Conservation (phyloP, 2,113 vertebrate species). For the Mobula hypostoma region DNA sequence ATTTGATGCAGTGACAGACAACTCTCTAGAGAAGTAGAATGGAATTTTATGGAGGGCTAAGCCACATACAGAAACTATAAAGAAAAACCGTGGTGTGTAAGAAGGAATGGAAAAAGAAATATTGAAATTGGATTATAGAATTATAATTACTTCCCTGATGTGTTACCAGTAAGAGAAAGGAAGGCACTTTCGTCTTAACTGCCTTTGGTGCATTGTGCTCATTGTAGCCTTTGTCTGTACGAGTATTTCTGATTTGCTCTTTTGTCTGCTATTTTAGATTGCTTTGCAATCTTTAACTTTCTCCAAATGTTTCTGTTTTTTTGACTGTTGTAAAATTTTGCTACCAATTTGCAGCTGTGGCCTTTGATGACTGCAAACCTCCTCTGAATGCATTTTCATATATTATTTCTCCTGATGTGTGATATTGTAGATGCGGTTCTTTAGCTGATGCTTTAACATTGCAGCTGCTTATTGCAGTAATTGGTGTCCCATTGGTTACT, state of each 20-base stretch:
- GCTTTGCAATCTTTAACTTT: neutral
- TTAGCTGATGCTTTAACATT: neutral
- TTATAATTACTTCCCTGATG: neutral
- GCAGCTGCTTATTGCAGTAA: neutral
- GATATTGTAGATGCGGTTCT: neutral
- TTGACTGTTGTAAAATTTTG: neutral
- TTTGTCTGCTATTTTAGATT: neutral
- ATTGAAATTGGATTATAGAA: constrained; percentile 10
- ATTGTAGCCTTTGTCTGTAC: neutral
- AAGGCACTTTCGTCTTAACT: neutral
- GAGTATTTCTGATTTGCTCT: neutral
- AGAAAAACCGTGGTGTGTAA: too few species aligned
- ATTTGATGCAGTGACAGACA: neutral
- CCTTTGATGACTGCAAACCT: neutral
- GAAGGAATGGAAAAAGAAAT: neutral
- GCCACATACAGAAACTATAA: neutral
- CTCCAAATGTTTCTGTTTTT: neutral
- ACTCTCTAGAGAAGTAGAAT: neutral
- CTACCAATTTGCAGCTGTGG: neutral
- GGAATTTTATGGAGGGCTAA: neutral
- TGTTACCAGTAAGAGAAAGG: neutral
- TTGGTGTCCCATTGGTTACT: neutral
- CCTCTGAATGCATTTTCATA: neutral
- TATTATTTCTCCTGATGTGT: neutral
- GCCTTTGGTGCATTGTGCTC: neutral